Conservation (phyloP, 2,888 invertebrate genomes). For the Cinara cedri region DNA sequence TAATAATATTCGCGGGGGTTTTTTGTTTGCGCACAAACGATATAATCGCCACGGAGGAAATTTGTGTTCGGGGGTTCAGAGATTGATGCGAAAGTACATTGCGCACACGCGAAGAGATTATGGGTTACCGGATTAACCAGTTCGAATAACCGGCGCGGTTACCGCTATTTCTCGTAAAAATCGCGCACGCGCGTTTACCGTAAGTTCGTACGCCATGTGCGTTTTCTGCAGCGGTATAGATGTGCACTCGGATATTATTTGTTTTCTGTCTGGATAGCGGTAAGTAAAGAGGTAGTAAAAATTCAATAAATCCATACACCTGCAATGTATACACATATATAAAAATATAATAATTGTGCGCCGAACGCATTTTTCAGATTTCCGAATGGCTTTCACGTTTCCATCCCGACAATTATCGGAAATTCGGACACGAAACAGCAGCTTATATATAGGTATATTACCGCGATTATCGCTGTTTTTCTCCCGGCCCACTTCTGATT, state of each 20-base stretch:
- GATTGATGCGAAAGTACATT: neutral
- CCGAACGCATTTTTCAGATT: slow-evolving; percentile 27
- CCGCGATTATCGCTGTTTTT: too few relatives aligned
- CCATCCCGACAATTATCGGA: slow-evolving; percentile 6
- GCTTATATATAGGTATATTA: too few relatives aligned
- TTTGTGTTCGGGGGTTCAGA: too few relatives aligned
- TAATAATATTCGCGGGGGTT: too few relatives aligned
- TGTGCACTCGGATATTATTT: too few relatives aligned
- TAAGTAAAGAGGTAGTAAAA: too few relatives aligned
- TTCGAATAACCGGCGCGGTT: neutral
- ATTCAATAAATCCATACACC: too few relatives aligned
- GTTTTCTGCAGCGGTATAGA: too few relatives aligned
- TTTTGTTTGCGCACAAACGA: too few relatives aligned
- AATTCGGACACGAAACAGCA: slow-evolving; percentile 35
- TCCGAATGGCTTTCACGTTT: slow-evolving; percentile 27
- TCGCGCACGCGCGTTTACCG: neutral
- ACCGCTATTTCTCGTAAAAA: slow-evolving; percentile 31
- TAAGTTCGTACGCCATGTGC: neutral
- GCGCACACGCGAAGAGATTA: slow-evolving; percentile 9
- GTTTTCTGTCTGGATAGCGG: too few relatives aligned
- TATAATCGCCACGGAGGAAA: too few relatives aligned
- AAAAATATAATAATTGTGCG: neutral
- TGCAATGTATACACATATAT: neutral
- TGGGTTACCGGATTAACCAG: slow-evolving; percentile 38
- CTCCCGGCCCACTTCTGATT: too few relatives aligned